Evolutionary conservation across 2,113 vertebrate genomes (phyloP).

Genomic region (Meriones unguiculatus): DNA sequence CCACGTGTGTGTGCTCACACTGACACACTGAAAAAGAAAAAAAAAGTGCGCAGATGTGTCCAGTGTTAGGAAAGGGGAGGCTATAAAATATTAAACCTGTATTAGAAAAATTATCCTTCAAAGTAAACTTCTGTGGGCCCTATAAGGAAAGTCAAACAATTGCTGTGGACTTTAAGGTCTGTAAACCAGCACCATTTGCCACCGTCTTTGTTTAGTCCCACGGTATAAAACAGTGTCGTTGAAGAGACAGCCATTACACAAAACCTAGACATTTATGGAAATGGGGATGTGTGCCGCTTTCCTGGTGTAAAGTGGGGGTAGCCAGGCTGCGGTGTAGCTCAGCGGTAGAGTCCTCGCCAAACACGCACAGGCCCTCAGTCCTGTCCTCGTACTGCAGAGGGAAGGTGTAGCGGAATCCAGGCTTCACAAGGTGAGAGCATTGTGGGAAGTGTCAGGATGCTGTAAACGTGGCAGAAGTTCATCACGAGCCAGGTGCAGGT

Average conservation of each 20-base stretch:
- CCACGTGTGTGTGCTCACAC: background rate
- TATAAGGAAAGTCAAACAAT: constrained; percentile 32
- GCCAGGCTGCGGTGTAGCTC: background rate
- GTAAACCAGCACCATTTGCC: background rate
- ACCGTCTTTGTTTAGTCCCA: constrained; percentile 9
- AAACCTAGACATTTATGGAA: constrained; percentile 12
- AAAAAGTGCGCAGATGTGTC: background rate
- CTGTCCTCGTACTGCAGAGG: background rate
- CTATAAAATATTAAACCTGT: background rate
- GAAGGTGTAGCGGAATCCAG: background rate
- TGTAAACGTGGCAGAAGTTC: background rate
- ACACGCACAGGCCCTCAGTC: background rate
- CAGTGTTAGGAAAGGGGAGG: background rate
- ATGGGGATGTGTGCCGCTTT: background rate
- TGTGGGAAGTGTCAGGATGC: background rate
- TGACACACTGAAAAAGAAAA: background rate
- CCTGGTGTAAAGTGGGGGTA: background rate
- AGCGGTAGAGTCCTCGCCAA: background rate
- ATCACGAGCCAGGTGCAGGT: background rate
- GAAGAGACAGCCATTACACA: background rate
- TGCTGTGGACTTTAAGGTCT: background rate
- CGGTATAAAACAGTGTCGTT: background rate
- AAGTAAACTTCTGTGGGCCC: constrained; percentile 8
- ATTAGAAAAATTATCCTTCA: constrained; percentile 20
- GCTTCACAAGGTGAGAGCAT: background rate